Evolutionary conservation across 2,113 vertebrate genomes (phyloP).

Genomic region (Casuarius casuarius): DNA sequence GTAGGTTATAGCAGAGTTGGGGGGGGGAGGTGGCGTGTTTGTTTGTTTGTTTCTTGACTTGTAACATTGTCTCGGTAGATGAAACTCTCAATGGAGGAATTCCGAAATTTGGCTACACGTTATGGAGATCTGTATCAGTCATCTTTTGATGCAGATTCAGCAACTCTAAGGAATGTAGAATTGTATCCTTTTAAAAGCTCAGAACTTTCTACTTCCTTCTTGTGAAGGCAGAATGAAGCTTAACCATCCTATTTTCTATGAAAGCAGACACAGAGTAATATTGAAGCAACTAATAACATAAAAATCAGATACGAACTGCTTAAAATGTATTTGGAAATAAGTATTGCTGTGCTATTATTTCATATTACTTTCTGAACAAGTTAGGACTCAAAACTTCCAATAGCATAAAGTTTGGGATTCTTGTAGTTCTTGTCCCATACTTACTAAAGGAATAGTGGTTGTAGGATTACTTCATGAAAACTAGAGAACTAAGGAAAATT

Average conservation of each 20-base stretch:
- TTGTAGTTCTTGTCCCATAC: not conserved
- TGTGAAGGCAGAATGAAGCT: not conserved
- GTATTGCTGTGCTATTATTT: not conserved
- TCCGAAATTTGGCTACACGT: conserved; percentile 87
- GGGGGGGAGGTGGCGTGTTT: not conserved
- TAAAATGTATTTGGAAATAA: not conserved
- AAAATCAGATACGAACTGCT: not conserved
- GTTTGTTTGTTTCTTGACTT: not conserved
- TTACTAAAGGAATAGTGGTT: not conserved
- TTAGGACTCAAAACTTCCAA: not conserved
- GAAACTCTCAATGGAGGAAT: conserved; percentile 97
- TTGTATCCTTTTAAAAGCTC: conserved; percentile 86
- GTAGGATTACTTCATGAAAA: not conserved
- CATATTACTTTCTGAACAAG: not conserved
- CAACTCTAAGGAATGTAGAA: conserved; percentile 93
- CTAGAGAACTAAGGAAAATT: not conserved
- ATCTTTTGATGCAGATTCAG: conserved; percentile 95
- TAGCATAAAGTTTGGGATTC: not conserved
- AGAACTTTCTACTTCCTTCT: not conserved
- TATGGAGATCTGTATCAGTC: conserved; percentile 97
- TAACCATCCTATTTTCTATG: not conserved
- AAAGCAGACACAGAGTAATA: not conserved
- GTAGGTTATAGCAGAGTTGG: not conserved
- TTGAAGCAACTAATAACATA: not conserved
- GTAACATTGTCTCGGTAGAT: conserved; percentile 78